A percentile compares a stretch with the other conserved stretches of the same genome.
Evolutionary conservation across 2,113 vertebrate species (phyloP).

Genomic region (Odocoileus virginianus): DNA sequence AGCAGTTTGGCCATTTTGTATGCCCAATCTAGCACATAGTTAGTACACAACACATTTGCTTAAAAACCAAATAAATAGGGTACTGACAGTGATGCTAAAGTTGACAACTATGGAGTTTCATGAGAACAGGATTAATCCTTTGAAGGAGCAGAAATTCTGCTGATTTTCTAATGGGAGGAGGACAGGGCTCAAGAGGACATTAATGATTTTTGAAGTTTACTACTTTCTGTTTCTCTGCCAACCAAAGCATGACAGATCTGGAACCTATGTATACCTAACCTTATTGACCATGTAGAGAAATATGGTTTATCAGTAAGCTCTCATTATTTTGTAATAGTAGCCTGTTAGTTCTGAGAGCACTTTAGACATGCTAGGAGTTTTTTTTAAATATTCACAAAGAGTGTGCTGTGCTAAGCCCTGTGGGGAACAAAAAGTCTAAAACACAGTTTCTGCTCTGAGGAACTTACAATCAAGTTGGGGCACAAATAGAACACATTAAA

Average conservation of each 20-base stretch:
- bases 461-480: neutral
- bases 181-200: neutral
- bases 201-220: constrained; percentile 29
- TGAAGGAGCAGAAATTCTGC: neutral
- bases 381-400: neutral
- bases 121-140: neutral
- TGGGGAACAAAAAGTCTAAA: neutral
- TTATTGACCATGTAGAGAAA: neutral
- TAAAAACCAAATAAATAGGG: neutral
- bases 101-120: neutral
- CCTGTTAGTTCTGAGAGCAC: neutral
- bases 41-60: neutral
- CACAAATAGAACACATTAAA: neutral
- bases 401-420: neutral
- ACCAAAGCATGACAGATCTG: neutral
- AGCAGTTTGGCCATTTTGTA: neutral
- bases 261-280: neutral
- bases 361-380: neutral
- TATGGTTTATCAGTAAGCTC: neutral
- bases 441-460: neutral
- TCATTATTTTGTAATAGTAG: neutral
- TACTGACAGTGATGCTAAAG: neutral
- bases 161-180: neutral
- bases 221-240: neutral
- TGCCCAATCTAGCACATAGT: neutral